Base-by-base conservation (phyloP, 1,140 invertebrate species). In the Drosophila tristis region DNA sequence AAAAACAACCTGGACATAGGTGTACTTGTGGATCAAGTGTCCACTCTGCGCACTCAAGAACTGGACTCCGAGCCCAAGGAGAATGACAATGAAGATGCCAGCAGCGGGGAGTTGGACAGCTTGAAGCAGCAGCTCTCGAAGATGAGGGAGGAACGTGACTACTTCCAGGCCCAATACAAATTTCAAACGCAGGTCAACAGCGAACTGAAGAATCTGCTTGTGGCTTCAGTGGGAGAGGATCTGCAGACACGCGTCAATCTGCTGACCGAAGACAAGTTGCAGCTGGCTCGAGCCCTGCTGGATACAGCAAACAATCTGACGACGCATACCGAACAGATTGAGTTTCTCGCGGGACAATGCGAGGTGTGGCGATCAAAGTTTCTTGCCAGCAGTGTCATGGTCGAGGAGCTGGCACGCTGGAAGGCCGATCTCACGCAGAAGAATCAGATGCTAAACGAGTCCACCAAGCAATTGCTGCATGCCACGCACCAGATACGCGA, bases 351-450 rank as follows among this genome's bases (percentile, higher is more conserved):
- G 25, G 97, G 97, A 3, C 97, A 98, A 84, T 98, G 97, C 92
- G 97, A 99, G 93, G 97, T 98, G 58, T 98, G 97, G 97, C 95
- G 97, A 68, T 98, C 97, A 82, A 98, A 98, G 95, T 99, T 98
- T 93, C 93, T 98, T 77, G 97, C 97, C 23, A 97, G 97, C 93
- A 98, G 97, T 91, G 94, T 98, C 55, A 97, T 98, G 95, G 95
- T 97, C 7, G 97, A 98, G 92, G 97, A 98, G 93, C 92, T 98
- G 67, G 96, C 97, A 2, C 93, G 94, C 60, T 97, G 96, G 94
- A 97, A 98, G 92, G 96, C 96, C 58, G 94, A 95, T 68, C 92
- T 97, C 13, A 95, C 94, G n/a, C 94, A 95, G 72, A 95, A 96
- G 91, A 95, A 95, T 53, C 94, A 95, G 49, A 96, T 96, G 82